Base-by-base conservation (phyloP, 2,113 vertebrate species). In the Nicator chloris region DNA sequence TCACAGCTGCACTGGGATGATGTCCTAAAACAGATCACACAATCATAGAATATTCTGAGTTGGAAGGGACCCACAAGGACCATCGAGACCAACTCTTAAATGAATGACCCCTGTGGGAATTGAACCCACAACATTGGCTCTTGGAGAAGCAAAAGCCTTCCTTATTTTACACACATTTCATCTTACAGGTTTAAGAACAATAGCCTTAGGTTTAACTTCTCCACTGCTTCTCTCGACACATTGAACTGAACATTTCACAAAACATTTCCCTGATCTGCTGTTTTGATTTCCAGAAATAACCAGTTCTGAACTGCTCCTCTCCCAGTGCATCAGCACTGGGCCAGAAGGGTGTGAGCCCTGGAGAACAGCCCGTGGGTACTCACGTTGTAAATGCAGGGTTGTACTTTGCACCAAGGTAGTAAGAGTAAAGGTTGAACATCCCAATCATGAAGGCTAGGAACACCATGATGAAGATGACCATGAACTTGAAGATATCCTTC, bases 401-500 rank as follows among this genome's bases (percentile, higher is more conserved):
- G 98, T 99, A 99, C 96, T 99, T 99, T 70, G 99, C 99, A 97
- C 99, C 99, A 96, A 99, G 98, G 97, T 99, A 99, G 98, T 99
- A 99, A 7, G 99, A 99, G 88, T 99, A 99, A 53, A 99, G 98
- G 97, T 99, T 99, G 98, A 99, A 99, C 99, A 99, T 99, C 85
- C 99, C 99, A 13, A 99, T 99, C 99, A 99, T 99, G 98, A 99
- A 99, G 96, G 99, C 99, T 92, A 99, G 99, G 90, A 99, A 99
- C 80, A 99, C 99, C 99, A 99, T 99, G 97, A 99, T 99, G 98
- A 99, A 99, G 98, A 99, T 99, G 97, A 99, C 99, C 99, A 99
- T 99, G 98, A 99, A 99, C 98, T 99, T 99, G 98, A 99, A 99
- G 98, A 99, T 99, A 85, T 99, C 99, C 96, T 99, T 99, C 92